Conservation (phyloP, 2,113 vertebrate genomes). For the Anser brachyrhynchus region DNA sequence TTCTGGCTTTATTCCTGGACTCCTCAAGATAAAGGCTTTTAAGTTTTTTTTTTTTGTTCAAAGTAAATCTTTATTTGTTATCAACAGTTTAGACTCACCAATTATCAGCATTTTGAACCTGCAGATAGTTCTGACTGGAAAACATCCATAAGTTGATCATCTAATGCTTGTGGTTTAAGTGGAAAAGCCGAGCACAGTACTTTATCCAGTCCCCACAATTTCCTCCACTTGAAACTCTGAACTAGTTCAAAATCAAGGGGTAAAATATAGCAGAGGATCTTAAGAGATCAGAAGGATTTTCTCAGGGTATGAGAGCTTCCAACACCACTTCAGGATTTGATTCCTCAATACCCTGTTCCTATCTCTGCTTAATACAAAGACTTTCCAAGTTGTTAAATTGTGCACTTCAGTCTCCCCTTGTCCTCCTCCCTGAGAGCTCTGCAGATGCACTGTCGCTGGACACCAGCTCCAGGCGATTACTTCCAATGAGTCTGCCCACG, state of each 20-base stretch:
- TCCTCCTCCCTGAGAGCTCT: background rate
- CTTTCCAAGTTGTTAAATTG: slow-evolving; percentile 1
- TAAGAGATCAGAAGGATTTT: slow-evolving; percentile 73
- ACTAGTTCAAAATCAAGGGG: slow-evolving; percentile 38
- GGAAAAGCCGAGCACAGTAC: slow-evolving; percentile 15
- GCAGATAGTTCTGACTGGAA: slow-evolving; percentile 31
- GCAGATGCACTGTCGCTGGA: fast-evolving
- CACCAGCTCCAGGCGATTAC: background rate
- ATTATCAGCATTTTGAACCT: slow-evolving; percentile 7
- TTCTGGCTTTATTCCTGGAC: slow-evolving; percentile 36
- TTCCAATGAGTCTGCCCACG: fast-evolving
- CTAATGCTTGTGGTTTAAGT: slow-evolving; percentile 56
- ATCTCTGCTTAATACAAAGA: slow-evolving; percentile 42
- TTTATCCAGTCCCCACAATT: slow-evolving; percentile 62
- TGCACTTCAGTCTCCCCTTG: background rate
- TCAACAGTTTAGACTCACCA: background rate
- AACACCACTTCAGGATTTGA: slow-evolving; percentile 43
- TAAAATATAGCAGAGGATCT: slow-evolving; percentile 51
- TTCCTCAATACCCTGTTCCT: slow-evolving; percentile 12
- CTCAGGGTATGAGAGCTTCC: slow-evolving; percentile 42
- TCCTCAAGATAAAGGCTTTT: background rate
- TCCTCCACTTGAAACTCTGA: slow-evolving; percentile 42
- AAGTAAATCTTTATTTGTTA: slow-evolving; percentile 23
- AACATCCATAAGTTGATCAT: background rate
- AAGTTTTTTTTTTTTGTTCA: background rate